A percentile compares a stretch with the other conserved stretches of the same genome.
phyloP scores from a whole-genome alignment of 2,797 vertebrate species.

The Lepus oiostolus region DNA sequence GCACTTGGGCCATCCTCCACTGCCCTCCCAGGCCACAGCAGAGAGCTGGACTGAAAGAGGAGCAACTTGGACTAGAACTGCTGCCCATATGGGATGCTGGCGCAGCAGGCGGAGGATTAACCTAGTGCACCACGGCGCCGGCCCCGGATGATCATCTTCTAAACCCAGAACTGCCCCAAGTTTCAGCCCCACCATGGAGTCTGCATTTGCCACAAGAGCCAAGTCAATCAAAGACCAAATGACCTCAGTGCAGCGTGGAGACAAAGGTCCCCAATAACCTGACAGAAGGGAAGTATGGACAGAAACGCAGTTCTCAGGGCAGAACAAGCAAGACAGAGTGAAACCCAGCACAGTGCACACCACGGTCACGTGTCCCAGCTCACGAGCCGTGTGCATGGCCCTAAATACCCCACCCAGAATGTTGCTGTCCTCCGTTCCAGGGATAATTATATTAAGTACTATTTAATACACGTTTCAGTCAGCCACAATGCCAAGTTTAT shows the following conservation, averaged over 20 bases:
- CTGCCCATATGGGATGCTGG: no score
- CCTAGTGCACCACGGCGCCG: no score
- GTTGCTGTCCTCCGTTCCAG: conserved; percentile 40
- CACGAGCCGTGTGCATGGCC: not conserved
- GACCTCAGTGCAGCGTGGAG: not conserved
- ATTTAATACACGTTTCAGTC: conserved; percentile 68
- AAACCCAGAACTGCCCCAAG: not conserved
- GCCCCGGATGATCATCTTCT: no score
- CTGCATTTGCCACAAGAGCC: not conserved
- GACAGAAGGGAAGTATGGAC: not conserved
- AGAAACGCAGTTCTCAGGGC: not conserved
- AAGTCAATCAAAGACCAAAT: not conserved
- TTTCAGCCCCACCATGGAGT: not conserved
- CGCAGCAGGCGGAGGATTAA: no score
- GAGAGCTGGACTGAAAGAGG: no score
- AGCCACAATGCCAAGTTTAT: conserved; percentile 59
- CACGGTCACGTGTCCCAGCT: accelerated
- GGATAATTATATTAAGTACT: conserved; percentile 70
- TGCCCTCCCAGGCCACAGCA: no score
- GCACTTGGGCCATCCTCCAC: no score
- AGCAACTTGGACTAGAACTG: no score
- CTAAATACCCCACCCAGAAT: not conserved
- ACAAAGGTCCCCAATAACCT: conserved; percentile 14
- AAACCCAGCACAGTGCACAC: not conserved
- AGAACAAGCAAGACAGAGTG: not conserved